Conservation (phyloP, 1,140 invertebrate genomes). For the Lutraria rhynchaena region DNA sequence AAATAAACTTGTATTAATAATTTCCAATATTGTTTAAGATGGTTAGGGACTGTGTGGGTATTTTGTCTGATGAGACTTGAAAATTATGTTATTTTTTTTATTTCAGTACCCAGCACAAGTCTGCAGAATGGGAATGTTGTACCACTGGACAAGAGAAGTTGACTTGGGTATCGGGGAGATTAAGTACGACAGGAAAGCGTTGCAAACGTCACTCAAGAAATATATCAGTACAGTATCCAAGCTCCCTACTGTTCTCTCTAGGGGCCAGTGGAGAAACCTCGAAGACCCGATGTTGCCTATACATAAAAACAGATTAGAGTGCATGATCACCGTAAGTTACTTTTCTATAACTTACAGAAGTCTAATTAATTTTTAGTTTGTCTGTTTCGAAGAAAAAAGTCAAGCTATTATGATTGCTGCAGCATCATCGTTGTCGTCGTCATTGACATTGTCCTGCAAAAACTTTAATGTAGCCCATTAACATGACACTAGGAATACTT, state of each 20-base stretch:
- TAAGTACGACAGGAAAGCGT: constrained; percentile 80
- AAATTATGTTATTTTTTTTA: background rate
- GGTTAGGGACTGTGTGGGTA: too few relatives aligned
- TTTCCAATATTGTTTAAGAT: too few relatives aligned
- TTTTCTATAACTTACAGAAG: background rate
- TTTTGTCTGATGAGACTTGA: too few relatives aligned
- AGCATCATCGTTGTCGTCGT: too few relatives aligned
- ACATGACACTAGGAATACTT: too few relatives aligned
- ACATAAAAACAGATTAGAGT: constrained; percentile 79
- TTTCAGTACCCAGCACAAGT: constrained; percentile 81
- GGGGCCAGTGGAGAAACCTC: constrained; percentile 73
- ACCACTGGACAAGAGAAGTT: constrained; percentile 81
- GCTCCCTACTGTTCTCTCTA: constrained; percentile 71
- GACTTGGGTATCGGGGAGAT: constrained; percentile 79
- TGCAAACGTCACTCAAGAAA: constrained; percentile 75
- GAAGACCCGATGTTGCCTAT: constrained; percentile 80
- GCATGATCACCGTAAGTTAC: constrained; percentile 79
- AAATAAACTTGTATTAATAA: too few relatives aligned
- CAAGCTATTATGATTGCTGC: too few relatives aligned
- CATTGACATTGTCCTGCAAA: too few relatives aligned
- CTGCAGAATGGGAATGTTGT: constrained; percentile 79
- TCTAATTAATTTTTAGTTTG: too few relatives aligned
- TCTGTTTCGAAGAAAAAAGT: too few relatives aligned
- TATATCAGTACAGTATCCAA: constrained; percentile 75
- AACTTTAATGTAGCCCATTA: too few relatives aligned